Conservation (phyloP, 2,113 vertebrate genomes). For the Microcebus ravelobensis region DNA sequence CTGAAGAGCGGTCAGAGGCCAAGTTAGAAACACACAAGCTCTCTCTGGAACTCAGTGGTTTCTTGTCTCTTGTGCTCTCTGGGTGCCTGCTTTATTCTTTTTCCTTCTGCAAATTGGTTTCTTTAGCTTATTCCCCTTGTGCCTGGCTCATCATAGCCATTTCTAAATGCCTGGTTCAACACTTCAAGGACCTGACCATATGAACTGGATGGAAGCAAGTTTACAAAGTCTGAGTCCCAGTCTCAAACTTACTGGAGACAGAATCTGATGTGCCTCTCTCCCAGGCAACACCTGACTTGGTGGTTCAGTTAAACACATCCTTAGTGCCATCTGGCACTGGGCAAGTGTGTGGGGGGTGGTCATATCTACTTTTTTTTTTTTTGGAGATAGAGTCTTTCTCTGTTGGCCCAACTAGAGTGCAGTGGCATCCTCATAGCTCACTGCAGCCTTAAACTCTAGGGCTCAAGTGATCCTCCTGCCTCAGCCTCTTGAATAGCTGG, state of each 20-base stretch:
- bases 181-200: neutral
- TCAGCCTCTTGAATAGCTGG: too few relatives aligned
- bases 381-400: too few relatives aligned
- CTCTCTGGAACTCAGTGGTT: neutral
- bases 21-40: neutral
- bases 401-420: too few relatives aligned
- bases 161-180: neutral
- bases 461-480: too few relatives aligned
- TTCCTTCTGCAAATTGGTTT: neutral
- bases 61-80: neutral
- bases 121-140: neutral
- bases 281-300: accelerated
- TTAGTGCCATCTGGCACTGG: neutral
- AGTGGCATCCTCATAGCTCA: too few relatives aligned
- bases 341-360: neutral
- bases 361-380: neutral
- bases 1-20: neutral
- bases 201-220: neutral
- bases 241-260: neutral
- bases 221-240: neutral
- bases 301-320: too few relatives aligned
- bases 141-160: neutral
- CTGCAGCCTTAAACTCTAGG: too few relatives aligned
- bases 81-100: neutral
- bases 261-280: neutral